Evolutionary conservation across 1,140 invertebrate species (phyloP), one percentile per base, ranked within the genome.

Genomic region (Procambarus virginalis): DNA sequence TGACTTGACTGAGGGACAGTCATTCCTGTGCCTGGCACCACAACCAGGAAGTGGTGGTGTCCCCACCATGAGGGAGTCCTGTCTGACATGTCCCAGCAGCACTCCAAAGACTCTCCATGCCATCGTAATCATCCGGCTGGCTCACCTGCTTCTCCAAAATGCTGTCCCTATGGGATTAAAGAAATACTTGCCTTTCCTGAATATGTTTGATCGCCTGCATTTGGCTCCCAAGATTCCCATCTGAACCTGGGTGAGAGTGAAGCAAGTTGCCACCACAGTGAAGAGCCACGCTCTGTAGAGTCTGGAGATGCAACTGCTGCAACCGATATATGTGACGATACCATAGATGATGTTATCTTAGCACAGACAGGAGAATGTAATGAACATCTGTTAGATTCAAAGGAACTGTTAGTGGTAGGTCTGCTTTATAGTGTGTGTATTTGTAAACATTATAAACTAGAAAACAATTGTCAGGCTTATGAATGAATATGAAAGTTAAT

Each of bases 321-420:
- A 12, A 12, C n/a, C 12, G 34, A 80, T 76, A 70, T 6, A 48
- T 45, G 9, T 68, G 85, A 79, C 46, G 14, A 60, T 2, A 34
- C 60, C 46, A 60, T 86, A 55, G 85, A 79, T 48, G 85, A 80
- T 55, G 22, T 80, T 45, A 86, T 86, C 49, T 68, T 86, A 12
- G 76, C 85, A 17, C 76, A 80, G 77, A 46, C 76, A 4, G 85
- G 77, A 17, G 20, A 64, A 22, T 79, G 58, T 73, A 77, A 78
- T 12, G 85, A 86, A 49, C 77, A 70, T 70, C 73, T 86, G 5
- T 46, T 86, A 55, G 17, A n/a, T 45, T 46, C 45, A 2, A 86
- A 80, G 17, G 45, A 48, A 49, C 58, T 79, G 8, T 73, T 86
- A 55, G 49, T 84, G 82, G 82, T 84, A 64, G 75, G 82, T 51